These are phyloP conservation scores for Chiloscyllium plagiosum DNA, from an alignment of 2,113 vertebrate genomes.

Conservation along the genomic window DNA sequence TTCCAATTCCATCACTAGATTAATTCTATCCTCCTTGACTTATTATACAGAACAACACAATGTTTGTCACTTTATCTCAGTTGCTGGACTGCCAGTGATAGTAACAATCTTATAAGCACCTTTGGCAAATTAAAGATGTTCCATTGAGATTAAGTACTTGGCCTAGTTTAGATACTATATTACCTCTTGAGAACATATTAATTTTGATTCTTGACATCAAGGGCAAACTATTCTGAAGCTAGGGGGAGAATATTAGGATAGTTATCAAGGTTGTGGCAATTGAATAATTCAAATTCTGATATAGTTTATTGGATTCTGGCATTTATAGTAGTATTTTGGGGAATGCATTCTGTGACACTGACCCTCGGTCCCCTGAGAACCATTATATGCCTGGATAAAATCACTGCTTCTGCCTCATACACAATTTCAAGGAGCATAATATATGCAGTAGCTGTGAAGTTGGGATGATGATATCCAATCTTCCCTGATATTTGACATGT, in stretches of 20 bases:
- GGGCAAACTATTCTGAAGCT: background rate
- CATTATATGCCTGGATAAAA: background rate
- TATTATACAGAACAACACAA: background rate
- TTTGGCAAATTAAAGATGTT: conserved; percentile 3
- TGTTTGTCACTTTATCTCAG: background rate
- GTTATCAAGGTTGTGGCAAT: background rate
- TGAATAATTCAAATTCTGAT: background rate
- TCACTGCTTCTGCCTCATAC: background rate
- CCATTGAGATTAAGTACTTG: conserved; percentile 1
- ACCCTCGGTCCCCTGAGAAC: background rate
- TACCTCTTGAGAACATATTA: background rate
- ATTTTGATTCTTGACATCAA: background rate
- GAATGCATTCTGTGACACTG: background rate
- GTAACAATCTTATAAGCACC: background rate
- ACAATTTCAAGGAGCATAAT: background rate
- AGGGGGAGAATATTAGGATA: background rate
- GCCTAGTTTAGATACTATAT: background rate
- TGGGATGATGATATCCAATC: background rate
- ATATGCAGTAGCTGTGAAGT: background rate
- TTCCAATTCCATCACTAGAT: background rate
- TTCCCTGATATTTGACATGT: background rate
- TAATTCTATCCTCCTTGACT: background rate
- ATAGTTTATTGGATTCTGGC: background rate
- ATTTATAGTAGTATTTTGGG: background rate
- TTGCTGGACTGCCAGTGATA: background rate